These are phyloP conservation scores for Mechanitis messenoides DNA, from an alignment of 2,888 invertebrate genomes.

Conservation along the genomic window DNA sequence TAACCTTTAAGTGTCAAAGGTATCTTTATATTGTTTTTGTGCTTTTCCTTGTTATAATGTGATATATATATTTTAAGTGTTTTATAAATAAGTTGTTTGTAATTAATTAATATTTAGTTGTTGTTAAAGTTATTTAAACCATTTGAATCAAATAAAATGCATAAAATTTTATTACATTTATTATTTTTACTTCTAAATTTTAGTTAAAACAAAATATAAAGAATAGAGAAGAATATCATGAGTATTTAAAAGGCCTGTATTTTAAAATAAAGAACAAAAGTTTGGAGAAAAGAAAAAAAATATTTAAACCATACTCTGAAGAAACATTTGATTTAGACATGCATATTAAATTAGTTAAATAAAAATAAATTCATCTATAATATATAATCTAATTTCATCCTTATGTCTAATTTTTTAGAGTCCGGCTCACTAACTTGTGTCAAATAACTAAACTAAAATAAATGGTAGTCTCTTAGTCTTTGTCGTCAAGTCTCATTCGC, in stretches of 20 bases:
- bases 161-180: no score
- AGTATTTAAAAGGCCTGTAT: background rate
- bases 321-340: constrained; percentile 1
- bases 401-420: constrained; percentile 6
- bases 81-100: no score
- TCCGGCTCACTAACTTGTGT: constrained; percentile 7
- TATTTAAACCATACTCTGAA: background rate
- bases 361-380: background rate
- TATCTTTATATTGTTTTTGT: no score
- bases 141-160: no score
- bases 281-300: background rate
- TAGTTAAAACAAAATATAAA: no score
- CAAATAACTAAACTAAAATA: constrained; percentile 3
- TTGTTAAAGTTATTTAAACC: no score
- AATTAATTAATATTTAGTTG: no score
- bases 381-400: constrained; percentile 8
- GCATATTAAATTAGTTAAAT: constrained; percentile 7
- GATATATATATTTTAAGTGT: no score
- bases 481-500: constrained; percentile 43
- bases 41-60: no score
- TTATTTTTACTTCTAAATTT: no score
- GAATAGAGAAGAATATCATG: no score
- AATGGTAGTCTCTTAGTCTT: constrained; percentile 11
- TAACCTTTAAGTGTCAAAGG: no score
- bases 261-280: background rate